These are phyloP conservation scores for Arremon aurantiirostris DNA, from an alignment of 2,797 vertebrate species.

Conservation along the genomic window DNA sequence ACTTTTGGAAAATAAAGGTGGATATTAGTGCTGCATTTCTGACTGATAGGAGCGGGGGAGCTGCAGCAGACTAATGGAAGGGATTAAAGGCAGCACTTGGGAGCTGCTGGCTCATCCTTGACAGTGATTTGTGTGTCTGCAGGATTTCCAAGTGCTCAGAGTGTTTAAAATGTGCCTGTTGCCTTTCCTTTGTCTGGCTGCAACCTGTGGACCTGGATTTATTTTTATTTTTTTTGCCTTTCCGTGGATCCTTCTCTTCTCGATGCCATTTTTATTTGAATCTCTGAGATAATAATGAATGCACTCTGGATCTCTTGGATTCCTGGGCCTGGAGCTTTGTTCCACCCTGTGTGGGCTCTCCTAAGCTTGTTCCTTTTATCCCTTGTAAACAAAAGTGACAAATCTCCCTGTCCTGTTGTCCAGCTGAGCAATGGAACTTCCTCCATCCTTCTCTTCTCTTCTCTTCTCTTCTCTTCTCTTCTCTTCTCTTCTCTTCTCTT, in stretches of 20 bases:
- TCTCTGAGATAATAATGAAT: accelerated
- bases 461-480: no score
- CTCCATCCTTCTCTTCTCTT: neutral
- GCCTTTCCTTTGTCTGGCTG: constrained; percentile 3
- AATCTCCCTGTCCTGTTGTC: neutral
- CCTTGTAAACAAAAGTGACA: neutral
- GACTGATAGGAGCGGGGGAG: constrained; percentile 50
- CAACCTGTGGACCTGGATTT: neutral
- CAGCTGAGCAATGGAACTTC: neutral
- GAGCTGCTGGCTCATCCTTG: constrained; percentile 61
- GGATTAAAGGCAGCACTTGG: constrained; percentile 47
- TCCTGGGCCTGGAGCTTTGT: neutral
- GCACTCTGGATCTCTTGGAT: neutral
- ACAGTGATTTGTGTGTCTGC: constrained; percentile 69
- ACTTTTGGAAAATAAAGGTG: constrained; percentile 46
- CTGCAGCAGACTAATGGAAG: constrained; percentile 67
- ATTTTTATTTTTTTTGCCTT: accelerated
- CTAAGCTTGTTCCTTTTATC: neutral
- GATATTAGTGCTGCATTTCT: constrained; percentile 51
- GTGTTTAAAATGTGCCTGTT: neutral
- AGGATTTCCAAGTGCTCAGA: constrained; percentile 44
- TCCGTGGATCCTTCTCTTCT: neutral
- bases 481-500: no score
- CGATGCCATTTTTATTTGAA: accelerated
- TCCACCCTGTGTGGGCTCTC: neutral